Percentiles rank a stretch among this genome's conserved stretches.
Conservation (phyloP, 1,140 invertebrate species). For the Cecropterus lyciades region DNA sequence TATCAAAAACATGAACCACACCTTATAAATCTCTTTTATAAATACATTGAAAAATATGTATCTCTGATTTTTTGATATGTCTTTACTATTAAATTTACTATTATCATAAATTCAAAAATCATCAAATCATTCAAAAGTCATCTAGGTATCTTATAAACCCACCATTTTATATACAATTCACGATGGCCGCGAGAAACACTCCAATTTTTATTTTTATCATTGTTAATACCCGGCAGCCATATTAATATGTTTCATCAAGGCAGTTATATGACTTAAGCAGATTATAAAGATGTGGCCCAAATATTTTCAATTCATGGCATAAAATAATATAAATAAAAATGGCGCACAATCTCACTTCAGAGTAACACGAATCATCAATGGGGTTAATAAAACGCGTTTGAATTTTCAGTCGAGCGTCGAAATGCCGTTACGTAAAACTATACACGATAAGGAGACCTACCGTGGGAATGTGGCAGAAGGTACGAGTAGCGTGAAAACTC, state of each 20-base stretch:
- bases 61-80: slow-evolving; percentile 14
- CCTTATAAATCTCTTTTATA: not conserved
- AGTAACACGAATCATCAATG: slow-evolving; percentile 7
- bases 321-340: slow-evolving; percentile 9
- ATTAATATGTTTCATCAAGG: too few relatives aligned
- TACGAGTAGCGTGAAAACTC: slow-evolving; percentile 30
- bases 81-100: too few relatives aligned
- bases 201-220: too few relatives aligned
- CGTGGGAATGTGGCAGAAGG: slow-evolving; percentile 42
- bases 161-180: too few relatives aligned
- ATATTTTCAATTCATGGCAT: not conserved
- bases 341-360: slow-evolving; percentile 3
- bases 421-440: slow-evolving; percentile 29
- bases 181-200: too few relatives aligned
- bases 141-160: too few relatives aligned
- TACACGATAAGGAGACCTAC: slow-evolving; percentile 28
- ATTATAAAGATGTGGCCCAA: slow-evolving; percentile 7
- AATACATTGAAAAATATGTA: too few relatives aligned
- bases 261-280: not conserved
- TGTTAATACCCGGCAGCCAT: too few relatives aligned
- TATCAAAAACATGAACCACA: not conserved
- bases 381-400: slow-evolving; percentile 16
- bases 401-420: slow-evolving; percentile 36
- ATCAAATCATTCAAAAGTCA: too few relatives aligned
- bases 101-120: too few relatives aligned